Evolutionary conservation across 2,888 invertebrate species (phyloP).

Genomic region (Mamestra brassicae): DNA sequence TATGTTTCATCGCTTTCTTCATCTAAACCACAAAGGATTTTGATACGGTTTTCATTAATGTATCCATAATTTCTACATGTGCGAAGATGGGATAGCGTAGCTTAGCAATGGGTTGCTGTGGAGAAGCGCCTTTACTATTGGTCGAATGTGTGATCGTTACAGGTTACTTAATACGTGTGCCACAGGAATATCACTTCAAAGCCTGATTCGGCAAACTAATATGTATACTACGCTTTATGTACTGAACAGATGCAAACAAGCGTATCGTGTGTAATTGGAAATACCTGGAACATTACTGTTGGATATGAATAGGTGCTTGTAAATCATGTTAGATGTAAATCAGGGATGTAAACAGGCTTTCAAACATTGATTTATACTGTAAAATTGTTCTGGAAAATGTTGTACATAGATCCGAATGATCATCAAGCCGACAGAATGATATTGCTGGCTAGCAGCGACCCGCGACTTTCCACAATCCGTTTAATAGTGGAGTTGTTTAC

Average conservation of each 20-base stretch:
- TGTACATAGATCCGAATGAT: too few species aligned
- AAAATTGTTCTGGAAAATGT: background rate
- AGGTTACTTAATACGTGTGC: background rate
- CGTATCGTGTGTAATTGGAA: slow-evolving; percentile 26
- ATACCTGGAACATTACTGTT: slow-evolving; percentile 27
- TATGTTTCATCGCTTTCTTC: too few species aligned
- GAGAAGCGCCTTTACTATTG: background rate
- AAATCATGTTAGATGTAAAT: slow-evolving; percentile 22
- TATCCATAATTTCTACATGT: too few species aligned
- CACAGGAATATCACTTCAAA: slow-evolving; percentile 18
- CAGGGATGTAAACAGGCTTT: background rate
- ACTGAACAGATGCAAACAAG: slow-evolving; percentile 19
- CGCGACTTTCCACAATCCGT: too few species aligned
- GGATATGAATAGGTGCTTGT: slow-evolving; percentile 4
- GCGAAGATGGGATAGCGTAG: background rate
- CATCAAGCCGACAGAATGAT: too few species aligned
- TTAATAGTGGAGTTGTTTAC: too few species aligned
- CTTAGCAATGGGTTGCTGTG: background rate
- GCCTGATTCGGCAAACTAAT: background rate
- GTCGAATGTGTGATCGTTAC: background rate
- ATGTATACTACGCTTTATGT: background rate
- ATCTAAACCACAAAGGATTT: too few species aligned
- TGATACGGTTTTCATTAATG: too few species aligned
- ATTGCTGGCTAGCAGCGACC: too few species aligned
- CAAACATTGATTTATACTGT: background rate